Evolutionary conservation across 2,113 vertebrate genomes (phyloP), one percentile per base, ranked within the genome.

Genomic region (Chamaea fasciata): DNA sequence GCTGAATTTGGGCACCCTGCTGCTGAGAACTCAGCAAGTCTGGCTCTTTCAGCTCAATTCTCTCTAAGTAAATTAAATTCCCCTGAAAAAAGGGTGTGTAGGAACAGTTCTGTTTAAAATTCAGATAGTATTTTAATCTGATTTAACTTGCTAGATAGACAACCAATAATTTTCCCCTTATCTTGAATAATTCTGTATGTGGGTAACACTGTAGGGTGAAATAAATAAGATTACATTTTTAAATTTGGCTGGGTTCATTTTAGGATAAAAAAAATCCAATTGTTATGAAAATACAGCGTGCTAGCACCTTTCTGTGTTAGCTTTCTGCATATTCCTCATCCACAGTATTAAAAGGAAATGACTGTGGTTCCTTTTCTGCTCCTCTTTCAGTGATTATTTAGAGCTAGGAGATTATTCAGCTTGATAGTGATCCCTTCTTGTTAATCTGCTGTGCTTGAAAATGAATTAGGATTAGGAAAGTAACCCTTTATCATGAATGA

Each of bases 101-200:
- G 92, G 95, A 95, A 94, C 89, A 94, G 47, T 90, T 90, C 94
- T 96, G 88, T 35, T 95, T 92, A 92, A 96, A 93, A 97, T 96
- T 96, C 90, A 85, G 79, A 22, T 64, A 28, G 73, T 83, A 90
- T 90, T 94, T 88, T 96, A 90, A 95, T 92, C 83, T 74, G 94
- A 88, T 96, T 92, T 86, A 92, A 83, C 55, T 90, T 90, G 86
- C 79, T 50, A 59, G 92, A 77, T 90, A 95, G 94, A 90, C 88
- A 92, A 94, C 92, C 76, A 94, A 59, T 92, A 96, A 95, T 96
- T 96, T 96, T 90, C 50, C 23, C 60, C 83, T 94, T 96, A 90
- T 86, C 86, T 90, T 49, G 76, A 90, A 86, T 94, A 90, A 92
- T 93, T 93, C 55, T 67, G 1, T 62, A 55, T 80, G 74, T 73